Evolutionary conservation across 2,797 vertebrate species (phyloP), one percentile per base, ranked within the genome.

Genomic region (Bovichtus variegatus): DNA sequence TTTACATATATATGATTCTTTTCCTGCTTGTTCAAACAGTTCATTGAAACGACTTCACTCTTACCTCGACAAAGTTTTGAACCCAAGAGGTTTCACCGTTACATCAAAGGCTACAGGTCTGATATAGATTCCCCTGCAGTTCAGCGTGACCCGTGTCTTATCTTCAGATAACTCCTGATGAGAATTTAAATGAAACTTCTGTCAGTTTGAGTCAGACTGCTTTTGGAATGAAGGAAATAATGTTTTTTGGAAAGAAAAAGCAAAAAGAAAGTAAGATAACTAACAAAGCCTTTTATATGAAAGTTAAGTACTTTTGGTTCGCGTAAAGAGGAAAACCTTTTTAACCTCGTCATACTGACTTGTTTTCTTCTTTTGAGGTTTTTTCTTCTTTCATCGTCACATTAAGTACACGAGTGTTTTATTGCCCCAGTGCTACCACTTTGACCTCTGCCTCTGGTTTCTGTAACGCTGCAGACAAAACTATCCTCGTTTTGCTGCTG

Each of bases 111-210:
- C 49, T 58, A 2, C 54, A 15, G 16, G 67, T 72, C 25, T 55
- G 10, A 27, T 21, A 15, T 0, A 63, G 74, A 75, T 60, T 49
- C 43, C 58, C 49, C 74, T 40, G 12, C 29, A 44, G 82, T 67
- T 83, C 62, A 4, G 5, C 19, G 16, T 23, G 66, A 74, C 71
- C 57, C 4, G 46, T 18, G 51, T 60, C 65, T 81, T 53, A 53
- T 66, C 72, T 76, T 40, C 43, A 25, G 3, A 11, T 58, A 77
- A 43, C 54, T 69, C 50, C 46, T 46, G 64, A 68, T 44, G 36
- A 25, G 81, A 78, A 73, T 77, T 71, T 64, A 49, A 74, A 71
- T 47, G 44, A n/a, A 47, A 58, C 78, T 59, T 71, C 55, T 74
- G 69, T 65, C 50, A n/a, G 49, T 34, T 8, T 53, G 18, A 44